A percentile compares a stretch with the other conserved stretches of the same genome.
Evolutionary conservation across 2,888 invertebrate species (phyloP).

Genomic region (Panorpa germanica): DNA sequence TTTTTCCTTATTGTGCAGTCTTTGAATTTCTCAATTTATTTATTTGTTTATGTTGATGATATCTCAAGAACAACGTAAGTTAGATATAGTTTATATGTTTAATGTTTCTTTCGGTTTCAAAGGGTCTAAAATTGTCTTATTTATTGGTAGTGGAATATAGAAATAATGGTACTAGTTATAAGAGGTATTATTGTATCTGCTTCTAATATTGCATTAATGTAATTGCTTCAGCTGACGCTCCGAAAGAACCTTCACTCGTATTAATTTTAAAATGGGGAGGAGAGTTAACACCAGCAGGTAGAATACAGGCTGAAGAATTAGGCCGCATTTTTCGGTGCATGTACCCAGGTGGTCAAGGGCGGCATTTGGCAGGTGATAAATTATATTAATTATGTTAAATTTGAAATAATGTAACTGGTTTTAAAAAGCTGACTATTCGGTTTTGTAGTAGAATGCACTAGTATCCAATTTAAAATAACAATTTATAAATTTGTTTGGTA

Average conservation of each 20-base stretch:
- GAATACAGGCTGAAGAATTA: constrained; percentile 92
- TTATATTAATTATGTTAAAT: constrained; percentile 21
- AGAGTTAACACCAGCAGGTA: constrained; percentile 93
- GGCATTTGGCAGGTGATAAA: constrained; percentile 57
- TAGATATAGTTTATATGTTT: too few species aligned
- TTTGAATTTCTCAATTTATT: not conserved
- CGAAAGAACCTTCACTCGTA: constrained; percentile 84
- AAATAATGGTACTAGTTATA: too few species aligned
- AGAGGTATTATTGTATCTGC: not conserved
- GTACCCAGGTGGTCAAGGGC: constrained; percentile 95
- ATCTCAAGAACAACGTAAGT: too few species aligned
- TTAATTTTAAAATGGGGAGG: constrained; percentile 99
- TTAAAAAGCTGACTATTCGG: not conserved
- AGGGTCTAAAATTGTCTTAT: too few species aligned
- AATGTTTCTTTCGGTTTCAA: too few species aligned
- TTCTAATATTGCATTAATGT: constrained; percentile 9
- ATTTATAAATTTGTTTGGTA: too few species aligned
- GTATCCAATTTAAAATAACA: too few species aligned
- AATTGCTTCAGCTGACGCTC: constrained; percentile 42
- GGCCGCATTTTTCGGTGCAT: constrained; percentile 98
- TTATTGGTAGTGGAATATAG: too few species aligned
- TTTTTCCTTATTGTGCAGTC: too few species aligned
- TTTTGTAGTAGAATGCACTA: not conserved
- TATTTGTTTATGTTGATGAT: too few species aligned
- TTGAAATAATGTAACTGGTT: constrained; percentile 10